Evolutionary conservation across 2,888 invertebrate genomes (phyloP).

Genomic region (Leptinotarsa tumamoca): DNA sequence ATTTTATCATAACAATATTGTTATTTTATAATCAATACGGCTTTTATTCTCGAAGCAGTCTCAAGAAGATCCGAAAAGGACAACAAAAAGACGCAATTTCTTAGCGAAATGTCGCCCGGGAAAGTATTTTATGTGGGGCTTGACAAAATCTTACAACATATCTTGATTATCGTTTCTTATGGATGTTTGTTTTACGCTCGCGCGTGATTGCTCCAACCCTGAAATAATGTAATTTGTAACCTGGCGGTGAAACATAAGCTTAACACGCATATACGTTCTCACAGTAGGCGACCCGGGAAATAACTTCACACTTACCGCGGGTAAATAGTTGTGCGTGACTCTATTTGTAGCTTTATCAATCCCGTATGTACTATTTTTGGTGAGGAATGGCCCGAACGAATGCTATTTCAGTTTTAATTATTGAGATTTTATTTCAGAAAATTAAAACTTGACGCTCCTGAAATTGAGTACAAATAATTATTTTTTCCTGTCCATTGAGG

Average conservation of each 20-base stretch:
- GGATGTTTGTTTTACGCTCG: constrained; percentile 27
- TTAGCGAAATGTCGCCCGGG: background rate
- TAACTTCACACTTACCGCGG: constrained; percentile 32
- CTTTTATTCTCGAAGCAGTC: background rate
- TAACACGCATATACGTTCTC: constrained; percentile 14
- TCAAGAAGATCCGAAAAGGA: background rate
- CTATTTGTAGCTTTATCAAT: background rate
- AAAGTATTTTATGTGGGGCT: constrained; percentile 13
- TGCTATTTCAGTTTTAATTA: background rate
- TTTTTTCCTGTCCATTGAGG: too few species aligned
- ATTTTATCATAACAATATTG: too few species aligned
- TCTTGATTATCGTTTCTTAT: constrained; percentile 23
- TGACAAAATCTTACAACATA: constrained; percentile 21
- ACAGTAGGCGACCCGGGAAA: constrained; percentile 13
- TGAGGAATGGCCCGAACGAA: background rate
- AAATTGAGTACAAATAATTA: too few species aligned
- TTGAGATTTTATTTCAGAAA: too few species aligned
- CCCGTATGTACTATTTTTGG: background rate
- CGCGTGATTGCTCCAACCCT: constrained; percentile 25
- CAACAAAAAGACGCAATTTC: background rate
- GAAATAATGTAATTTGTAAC: constrained; percentile 35
- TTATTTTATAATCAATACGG: too few species aligned
- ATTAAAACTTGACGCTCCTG: too few species aligned
- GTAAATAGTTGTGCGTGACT: constrained; percentile 31
- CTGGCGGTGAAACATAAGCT: constrained; percentile 22